phyloP scores from a whole-genome alignment of 1,140 invertebrate genomes.

The Formica selysi region DNA sequence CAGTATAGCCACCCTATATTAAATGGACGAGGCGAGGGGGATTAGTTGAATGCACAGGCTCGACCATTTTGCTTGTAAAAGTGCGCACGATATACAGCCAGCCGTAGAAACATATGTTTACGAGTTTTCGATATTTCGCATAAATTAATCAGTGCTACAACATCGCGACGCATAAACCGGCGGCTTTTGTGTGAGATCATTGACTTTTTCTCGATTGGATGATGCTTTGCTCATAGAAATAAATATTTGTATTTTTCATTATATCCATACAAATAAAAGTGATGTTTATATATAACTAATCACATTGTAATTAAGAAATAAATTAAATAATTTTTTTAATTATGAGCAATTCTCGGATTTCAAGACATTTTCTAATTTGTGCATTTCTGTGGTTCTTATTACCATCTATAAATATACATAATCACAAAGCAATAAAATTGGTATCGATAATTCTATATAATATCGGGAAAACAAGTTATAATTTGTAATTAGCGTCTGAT shows the following conservation, averaged over 20 bases:
- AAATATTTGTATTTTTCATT: neutral
- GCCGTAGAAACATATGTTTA: conserved; percentile 78
- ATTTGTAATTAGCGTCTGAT: conserved; percentile 25
- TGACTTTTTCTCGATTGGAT: neutral
- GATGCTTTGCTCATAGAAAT: neutral
- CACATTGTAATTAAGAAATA: neutral
- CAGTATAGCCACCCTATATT: conserved; percentile 80
- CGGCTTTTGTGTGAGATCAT: conserved; percentile 3
- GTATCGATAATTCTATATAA: neutral
- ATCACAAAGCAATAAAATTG: neutral
- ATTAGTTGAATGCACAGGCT: conserved; percentile 79
- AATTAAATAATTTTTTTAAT: neutral
- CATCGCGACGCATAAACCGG: neutral
- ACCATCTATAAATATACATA: neutral
- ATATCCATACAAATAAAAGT: neutral
- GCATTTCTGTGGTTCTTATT: neutral
- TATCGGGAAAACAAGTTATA: neutral
- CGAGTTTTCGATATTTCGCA: conserved; percentile 71
- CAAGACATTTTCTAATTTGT: neutral
- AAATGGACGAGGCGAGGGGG: conserved; percentile 80
- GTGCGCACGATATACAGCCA: conserved; percentile 73
- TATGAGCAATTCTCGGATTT: neutral
- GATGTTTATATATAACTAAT: neutral
- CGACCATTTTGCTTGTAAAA: conserved; percentile 78
- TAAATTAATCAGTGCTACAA: conserved; percentile 72